A percentile compares a stretch with the other conserved stretches of the same genome.
Conservation (phyloP, 2,797 vertebrate genomes). For the Sebastes melanostomus region DNA sequence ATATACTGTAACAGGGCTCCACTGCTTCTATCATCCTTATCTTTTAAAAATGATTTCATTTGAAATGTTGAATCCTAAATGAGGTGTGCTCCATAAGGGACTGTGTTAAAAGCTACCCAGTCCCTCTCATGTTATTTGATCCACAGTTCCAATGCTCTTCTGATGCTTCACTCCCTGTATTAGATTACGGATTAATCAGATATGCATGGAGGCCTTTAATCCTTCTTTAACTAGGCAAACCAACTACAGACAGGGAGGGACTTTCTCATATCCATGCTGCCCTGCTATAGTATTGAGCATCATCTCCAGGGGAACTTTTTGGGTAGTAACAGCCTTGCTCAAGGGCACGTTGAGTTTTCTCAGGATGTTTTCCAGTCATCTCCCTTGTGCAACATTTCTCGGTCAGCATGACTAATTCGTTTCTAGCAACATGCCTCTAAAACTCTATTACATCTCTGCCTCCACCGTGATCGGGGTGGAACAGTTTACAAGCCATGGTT, state of each 20-base stretch:
- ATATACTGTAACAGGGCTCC: neutral
- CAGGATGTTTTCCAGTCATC: conserved; percentile 14
- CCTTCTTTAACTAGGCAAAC: conserved; percentile 28
- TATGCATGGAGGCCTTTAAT: conserved; percentile 27
- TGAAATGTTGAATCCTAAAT: conserved; percentile 30
- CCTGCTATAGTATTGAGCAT: neutral
- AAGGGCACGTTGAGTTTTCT: neutral
- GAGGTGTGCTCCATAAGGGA: neutral
- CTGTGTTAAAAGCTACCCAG: conserved; percentile 7
- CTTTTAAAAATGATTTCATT: conserved; percentile 13
- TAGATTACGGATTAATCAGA: conserved; percentile 47
- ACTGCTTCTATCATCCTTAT: neutral
- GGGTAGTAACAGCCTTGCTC: conserved; percentile 9
- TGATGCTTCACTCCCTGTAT: conserved; percentile 37
- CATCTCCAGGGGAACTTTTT: neutral
- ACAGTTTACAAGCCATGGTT: conserved; percentile 45
- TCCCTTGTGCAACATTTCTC: conserved; percentile 28
- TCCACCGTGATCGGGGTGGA: conserved; percentile 9
- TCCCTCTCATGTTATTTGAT: conserved; percentile 37
- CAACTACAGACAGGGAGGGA: neutral
- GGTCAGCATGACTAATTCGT: conserved; percentile 30
- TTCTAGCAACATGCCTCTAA: conserved; percentile 24
- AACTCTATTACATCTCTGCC: conserved; percentile 19
- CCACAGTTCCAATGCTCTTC: conserved; percentile 4
- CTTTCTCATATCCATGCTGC: neutral